Conservation (phyloP, 1,140 invertebrate species). For the Calephelis nemesis region DNA sequence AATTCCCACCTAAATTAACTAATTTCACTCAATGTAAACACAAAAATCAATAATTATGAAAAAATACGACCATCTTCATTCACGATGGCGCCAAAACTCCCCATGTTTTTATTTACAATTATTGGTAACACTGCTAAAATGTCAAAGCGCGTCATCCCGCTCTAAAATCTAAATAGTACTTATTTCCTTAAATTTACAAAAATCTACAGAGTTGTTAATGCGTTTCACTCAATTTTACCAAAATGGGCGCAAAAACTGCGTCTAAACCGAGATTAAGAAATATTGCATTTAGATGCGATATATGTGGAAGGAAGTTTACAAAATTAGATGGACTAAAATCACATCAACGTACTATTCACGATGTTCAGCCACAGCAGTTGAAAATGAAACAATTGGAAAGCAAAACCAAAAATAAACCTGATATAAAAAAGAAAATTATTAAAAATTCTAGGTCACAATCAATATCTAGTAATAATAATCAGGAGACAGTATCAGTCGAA, state of each 20-base stretch:
- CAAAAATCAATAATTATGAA: no score
- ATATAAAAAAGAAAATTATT: conserved; percentile 21
- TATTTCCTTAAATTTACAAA: conserved; percentile 13
- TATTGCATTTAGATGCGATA: conserved; percentile 42
- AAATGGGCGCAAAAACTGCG: conserved; percentile 49
- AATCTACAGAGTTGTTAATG: conserved; percentile 19
- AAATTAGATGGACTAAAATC: conserved; percentile 38
- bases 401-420: conserved; percentile 9
- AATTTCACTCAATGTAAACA: no score
- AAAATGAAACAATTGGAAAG: conserved; percentile 29
- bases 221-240: conserved; percentile 23
- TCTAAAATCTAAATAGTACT: conserved; percentile 2
- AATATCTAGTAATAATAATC: conserved; percentile 19
- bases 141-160: conserved; percentile 39
- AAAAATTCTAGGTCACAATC: conserved; percentile 15
- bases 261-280: conserved; percentile 37
- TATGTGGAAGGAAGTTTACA: conserved; percentile 45
- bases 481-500: background rate
- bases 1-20: no score
- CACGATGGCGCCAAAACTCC: no score
- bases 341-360: conserved; percentile 43
- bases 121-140: background rate
- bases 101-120: no score
- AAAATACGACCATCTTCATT: no score
- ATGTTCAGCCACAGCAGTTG: conserved; percentile 29